phyloP scores from a whole-genome alignment of 2,113 vertebrate species.

The Corapipo altera region DNA sequence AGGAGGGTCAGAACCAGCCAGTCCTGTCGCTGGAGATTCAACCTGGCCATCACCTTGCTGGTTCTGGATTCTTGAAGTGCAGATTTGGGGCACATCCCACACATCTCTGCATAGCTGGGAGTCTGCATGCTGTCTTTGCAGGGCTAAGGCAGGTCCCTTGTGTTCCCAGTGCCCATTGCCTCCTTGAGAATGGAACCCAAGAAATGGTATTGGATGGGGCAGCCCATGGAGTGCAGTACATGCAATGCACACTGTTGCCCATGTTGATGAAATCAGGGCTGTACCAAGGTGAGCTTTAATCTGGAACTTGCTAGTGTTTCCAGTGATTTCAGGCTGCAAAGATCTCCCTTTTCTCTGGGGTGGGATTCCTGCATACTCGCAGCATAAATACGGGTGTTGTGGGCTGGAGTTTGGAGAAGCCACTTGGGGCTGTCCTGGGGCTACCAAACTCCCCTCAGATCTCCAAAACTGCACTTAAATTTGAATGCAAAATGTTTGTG shows the following conservation, averaged over 20 bases:
- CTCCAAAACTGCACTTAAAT: background rate
- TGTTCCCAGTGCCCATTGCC: background rate
- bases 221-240: background rate
- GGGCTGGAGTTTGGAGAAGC: background rate
- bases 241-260: background rate
- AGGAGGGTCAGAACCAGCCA: background rate
- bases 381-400: accelerated
- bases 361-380: background rate
- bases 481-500: background rate
- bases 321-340: background rate
- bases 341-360: background rate
- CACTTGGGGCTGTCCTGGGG: background rate
- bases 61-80: background rate
- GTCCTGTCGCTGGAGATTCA: background rate
- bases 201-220: background rate
- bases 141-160: background rate
- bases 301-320: background rate
- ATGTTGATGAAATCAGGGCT: background rate
- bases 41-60: background rate
- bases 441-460: background rate
- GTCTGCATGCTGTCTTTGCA: background rate
- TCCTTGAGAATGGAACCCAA: background rate
- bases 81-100: background rate
- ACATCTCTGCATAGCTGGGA: background rate
- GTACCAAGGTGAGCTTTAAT: background rate